Evolutionary conservation across 2,797 vertebrate species (phyloP), one percentile per base, ranked within the genome.

Genomic region (Graptemys geographica): DNA sequence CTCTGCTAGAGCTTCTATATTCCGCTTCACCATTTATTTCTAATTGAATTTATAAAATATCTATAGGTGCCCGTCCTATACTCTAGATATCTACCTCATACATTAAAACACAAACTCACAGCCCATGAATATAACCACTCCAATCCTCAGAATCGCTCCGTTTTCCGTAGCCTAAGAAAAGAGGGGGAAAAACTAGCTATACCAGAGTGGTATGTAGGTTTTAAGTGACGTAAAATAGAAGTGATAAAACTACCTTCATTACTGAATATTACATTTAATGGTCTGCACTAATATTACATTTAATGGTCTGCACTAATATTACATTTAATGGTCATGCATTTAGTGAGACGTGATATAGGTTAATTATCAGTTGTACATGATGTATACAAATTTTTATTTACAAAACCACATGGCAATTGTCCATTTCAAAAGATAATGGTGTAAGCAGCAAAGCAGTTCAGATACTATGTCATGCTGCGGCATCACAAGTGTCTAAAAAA

Each of bases 1-100:
- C 86, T 88, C 84, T 76, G 78, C 93, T 89, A 94, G 90, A 87
- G 80, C 90, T 95, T 93, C 88, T 86, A 95, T 88, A 94, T 96
- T 96, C 95, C 86, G 87, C 86, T 90, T 89, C 23, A 62, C 62
- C 90, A 79, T 91, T 84, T 95, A 31, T 94, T 89, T 95, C 95
- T 94, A 90, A 81, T 91, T 86, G n/a, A 94, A 87, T 0, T 3
- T 84, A 12, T 84, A 92, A 78, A 47, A 89, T 92, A 91, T 89
- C 90, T 93, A 82, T 13, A 78, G 74, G 74, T 91, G 79, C 74
- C 51, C 79, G 86, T 49, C 93, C 88, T 81, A 93, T 82, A 76
- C 27, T 86, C 49, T 87, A 83, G 79, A 86, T 84, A 55, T 78
- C 78, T 95, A 47, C 80, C 79, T 41, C 1, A 0, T 59, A 69